A percentile compares a stretch with the other conserved stretches of the same genome.
Conservation (phyloP, 2,113 vertebrate species). For the mouse (Mus musculus) region DNA sequence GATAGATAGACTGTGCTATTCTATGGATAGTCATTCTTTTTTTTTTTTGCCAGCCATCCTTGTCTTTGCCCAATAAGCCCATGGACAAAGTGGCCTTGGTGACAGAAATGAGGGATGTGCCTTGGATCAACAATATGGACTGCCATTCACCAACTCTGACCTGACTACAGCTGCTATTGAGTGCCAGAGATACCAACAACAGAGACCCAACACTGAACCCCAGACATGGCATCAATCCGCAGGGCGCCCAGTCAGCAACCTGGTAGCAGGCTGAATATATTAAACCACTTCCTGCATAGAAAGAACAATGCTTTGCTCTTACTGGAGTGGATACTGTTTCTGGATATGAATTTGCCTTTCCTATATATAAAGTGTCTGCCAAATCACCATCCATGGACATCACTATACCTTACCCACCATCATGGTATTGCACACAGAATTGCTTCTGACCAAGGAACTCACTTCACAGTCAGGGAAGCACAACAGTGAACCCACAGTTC, state of each 20-base stretch:
- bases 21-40: background rate
- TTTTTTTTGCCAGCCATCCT: background rate
- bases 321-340: background rate
- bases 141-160: background rate
- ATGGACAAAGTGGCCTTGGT: background rate
- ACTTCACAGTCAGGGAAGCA: background rate
- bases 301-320: background rate
- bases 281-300: background rate
- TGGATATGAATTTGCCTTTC: background rate
- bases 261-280: background rate
- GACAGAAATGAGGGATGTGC: background rate
- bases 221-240: background rate
- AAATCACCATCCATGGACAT: background rate
- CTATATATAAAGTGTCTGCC: background rate
- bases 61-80: background rate
- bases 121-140: background rate
- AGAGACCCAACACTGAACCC: background rate
- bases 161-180: background rate
- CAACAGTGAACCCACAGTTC: background rate
- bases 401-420: no score
- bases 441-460: background rate
- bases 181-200: background rate
- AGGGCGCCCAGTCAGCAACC: background rate
- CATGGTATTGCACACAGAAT: background rate
- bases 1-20: background rate